Conservation (phyloP, 1,140 invertebrate genomes). For the Palaemon carinicauda region DNA sequence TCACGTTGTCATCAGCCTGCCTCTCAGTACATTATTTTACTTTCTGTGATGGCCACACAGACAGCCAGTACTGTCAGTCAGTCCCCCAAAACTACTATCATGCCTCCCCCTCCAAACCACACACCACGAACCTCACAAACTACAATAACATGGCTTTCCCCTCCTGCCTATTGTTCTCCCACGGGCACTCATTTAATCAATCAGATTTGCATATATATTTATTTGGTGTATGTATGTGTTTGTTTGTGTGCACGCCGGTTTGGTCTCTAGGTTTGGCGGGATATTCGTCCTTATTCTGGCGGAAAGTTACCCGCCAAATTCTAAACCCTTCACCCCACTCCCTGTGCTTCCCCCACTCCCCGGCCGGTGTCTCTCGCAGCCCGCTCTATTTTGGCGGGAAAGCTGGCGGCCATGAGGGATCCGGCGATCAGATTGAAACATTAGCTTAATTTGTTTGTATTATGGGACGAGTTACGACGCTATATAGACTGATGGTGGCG, state of each 20-base stretch:
- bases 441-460: conserved; percentile 38
- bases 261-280: no score
- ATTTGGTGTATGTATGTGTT: conserved; percentile 6
- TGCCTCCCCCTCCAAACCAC: neutral
- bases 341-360: no score
- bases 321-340: no score
- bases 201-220: conserved; percentile 55
- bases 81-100: neutral
- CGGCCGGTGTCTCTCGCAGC: neutral
- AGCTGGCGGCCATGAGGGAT: neutral
- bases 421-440: conserved; percentile 30
- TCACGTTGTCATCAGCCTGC: no score
- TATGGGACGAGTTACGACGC: neutral
- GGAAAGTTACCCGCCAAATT: no score
- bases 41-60: no score
- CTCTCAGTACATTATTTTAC: no score
- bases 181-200: conserved; percentile 46
- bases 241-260: no score
- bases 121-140: conserved; percentile 2
- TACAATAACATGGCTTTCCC: neutral
- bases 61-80: no score
- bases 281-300: no score
- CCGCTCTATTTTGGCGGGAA: neutral
- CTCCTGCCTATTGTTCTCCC: neutral
- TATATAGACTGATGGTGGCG: neutral